Conservation (phyloP, 2,888 invertebrate species). For the Arge pagana region DNA sequence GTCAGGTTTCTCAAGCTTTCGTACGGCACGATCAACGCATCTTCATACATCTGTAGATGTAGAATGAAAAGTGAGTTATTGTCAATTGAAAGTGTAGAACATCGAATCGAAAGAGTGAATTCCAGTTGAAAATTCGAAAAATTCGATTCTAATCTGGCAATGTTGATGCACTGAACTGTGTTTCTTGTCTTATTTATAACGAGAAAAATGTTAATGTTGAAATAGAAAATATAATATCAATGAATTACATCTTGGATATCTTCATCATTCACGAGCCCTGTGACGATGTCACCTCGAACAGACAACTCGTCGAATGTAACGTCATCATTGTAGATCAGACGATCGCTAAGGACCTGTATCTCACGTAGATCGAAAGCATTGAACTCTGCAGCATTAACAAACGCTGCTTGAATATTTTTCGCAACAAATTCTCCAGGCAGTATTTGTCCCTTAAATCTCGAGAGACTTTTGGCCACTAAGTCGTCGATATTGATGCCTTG, state of each 20-base stretch:
- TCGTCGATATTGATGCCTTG: constrained; percentile 30
- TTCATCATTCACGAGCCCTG: constrained; percentile 36
- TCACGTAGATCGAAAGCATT: constrained; percentile 33
- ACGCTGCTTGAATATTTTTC: constrained; percentile 27
- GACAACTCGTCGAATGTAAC: constrained; percentile 39
- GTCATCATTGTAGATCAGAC: constrained; percentile 36
- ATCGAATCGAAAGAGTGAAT: not conserved
- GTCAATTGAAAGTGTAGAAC: not conserved
- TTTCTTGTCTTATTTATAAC: too few species aligned
- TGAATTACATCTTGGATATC: constrained; percentile 36
- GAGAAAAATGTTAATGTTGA: too few species aligned
- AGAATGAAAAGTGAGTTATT: constrained; percentile 17
- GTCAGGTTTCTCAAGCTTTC: constrained; percentile 29
- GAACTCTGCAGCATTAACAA: constrained; percentile 32
- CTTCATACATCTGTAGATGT: constrained; percentile 38
- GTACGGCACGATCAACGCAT: constrained; percentile 28
- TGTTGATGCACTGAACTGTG: too few species aligned
- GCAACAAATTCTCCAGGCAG: constrained; percentile 34
- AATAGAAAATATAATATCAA: too few species aligned
- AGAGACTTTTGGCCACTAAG: constrained; percentile 34
- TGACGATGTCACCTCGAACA: constrained; percentile 34
- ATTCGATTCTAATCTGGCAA: too few species aligned
- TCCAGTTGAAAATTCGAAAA: not conserved
- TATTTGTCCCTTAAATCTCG: constrained; percentile 37
- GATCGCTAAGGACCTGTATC: constrained; percentile 38